phyloP scores from a whole-genome alignment of 92 coral and sea anemone species.

The Epizoanthus illoricatus region DNA sequence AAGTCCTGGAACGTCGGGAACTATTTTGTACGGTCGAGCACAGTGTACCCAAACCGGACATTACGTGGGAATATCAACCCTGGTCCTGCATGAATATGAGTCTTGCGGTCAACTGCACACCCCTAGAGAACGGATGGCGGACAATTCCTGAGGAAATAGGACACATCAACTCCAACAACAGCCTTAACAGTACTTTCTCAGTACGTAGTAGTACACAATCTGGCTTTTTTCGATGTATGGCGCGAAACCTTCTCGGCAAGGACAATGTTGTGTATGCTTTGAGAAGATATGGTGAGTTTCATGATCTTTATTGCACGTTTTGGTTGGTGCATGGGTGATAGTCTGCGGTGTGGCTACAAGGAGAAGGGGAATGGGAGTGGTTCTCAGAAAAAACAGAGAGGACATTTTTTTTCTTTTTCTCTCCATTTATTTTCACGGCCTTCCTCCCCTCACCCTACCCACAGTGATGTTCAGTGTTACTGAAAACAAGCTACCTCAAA shows the following conservation, averaged over 20 bases:
- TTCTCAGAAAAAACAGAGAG: too few species aligned
- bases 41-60: slow-evolving; percentile 59
- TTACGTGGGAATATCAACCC: slow-evolving; percentile 63
- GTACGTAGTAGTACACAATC: slow-evolving; percentile 37
- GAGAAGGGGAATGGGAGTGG: too few species aligned
- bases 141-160: slow-evolving; percentile 6
- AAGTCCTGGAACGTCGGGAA: not conserved
- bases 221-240: slow-evolving; percentile 64
- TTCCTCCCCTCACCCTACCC: too few species aligned
- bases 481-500: too few species aligned
- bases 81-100: slow-evolving; percentile 37
- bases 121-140: slow-evolving; percentile 28
- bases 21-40: slow-evolving; percentile 48
- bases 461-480: too few species aligned
- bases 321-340: not conserved
- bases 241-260: slow-evolving; percentile 54
- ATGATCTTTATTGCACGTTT: not conserved
- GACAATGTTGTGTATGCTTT: slow-evolving; percentile 55
- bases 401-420: too few species aligned
- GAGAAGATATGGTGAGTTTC: slow-evolving; percentile 55
- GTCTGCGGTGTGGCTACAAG: too few species aligned
- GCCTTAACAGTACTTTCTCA: slow-evolving; percentile 24
- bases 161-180: not conserved
- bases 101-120: slow-evolving; percentile 31
- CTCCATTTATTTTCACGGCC: too few species aligned